phyloP scores from a whole-genome alignment of 2,888 invertebrate genomes.

The Eupithecia tripunctaria region DNA sequence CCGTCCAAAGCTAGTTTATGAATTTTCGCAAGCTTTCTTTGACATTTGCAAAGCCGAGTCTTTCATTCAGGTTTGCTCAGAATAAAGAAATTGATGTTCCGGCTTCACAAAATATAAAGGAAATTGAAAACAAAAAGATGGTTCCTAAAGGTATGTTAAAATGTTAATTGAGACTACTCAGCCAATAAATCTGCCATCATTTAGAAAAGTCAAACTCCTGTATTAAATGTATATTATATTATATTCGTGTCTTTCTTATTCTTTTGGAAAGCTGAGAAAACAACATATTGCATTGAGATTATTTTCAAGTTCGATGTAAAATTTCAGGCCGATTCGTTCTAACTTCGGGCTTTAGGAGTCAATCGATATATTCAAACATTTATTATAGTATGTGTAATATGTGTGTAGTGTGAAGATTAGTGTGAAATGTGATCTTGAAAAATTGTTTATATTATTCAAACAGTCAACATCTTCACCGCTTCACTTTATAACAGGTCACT shows the following conservation, averaged over 20 bases:
- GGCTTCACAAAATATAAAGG: neutral
- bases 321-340: neutral
- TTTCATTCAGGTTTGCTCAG: neutral
- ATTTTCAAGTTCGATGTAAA: too few relatives aligned
- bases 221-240: too few relatives aligned
- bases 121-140: neutral
- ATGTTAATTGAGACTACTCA: neutral
- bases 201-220: too few relatives aligned
- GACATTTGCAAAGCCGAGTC: constrained; percentile 6
- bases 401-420: neutral
- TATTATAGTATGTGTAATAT: too few relatives aligned
- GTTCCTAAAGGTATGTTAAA: neutral
- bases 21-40: constrained; percentile 6
- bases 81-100: constrained; percentile 4
- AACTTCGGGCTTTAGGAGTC: neutral
- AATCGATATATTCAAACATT: neutral
- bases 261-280: neutral
- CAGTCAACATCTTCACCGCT: constrained; percentile 38
- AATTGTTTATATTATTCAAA: neutral
- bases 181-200: neutral
- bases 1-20: constrained; percentile 14
- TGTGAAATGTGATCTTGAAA: too few relatives aligned
- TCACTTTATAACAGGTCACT: constrained; percentile 55
- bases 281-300: too few relatives aligned
- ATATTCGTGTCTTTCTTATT: neutral